Percentiles rank a stretch among this genome's conserved stretches.
Conservation (phyloP, 2,888 invertebrate species). For the Pseudanteris insignis region DNA sequence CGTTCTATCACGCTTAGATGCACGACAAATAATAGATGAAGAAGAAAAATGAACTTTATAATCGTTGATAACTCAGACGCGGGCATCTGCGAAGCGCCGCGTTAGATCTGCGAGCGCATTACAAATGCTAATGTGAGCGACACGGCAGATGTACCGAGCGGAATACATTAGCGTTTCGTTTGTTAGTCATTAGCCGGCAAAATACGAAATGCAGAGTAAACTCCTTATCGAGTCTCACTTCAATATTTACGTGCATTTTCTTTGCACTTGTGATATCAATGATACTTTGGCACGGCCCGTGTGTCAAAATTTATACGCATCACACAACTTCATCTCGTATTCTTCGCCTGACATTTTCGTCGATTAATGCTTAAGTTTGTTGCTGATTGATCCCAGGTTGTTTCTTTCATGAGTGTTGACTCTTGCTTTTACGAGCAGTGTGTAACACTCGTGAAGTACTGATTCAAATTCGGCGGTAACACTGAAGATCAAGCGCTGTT, state of each 20-base stretch:
- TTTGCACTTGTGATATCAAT: conserved; percentile 8
- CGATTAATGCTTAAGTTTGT: no score
- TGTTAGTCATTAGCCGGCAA: conserved; percentile 63
- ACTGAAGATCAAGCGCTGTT: no score
- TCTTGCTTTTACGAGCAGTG: no score
- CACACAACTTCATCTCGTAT: not conserved
- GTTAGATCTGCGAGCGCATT: conserved; percentile 58
- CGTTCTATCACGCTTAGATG: conserved; percentile 23
- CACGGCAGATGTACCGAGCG: conserved; percentile 58
- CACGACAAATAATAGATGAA: conserved; percentile 29
- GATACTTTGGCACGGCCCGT: no score
- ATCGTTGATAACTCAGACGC: conserved; percentile 59
- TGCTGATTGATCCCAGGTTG: no score
- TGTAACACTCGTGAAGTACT: no score
- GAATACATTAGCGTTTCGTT: conserved; percentile 63
- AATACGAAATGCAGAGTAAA: conserved; percentile 54
- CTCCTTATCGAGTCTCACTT: conserved; percentile 42
- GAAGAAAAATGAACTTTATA: conserved; percentile 47
- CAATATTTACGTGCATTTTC: conserved; percentile 25
- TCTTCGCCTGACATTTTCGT: not conserved
- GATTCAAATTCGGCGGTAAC: no score
- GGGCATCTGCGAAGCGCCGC: conserved; percentile 51
- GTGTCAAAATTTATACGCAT: no score
- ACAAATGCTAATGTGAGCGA: conserved; percentile 64
- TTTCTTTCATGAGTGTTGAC: no score